These are phyloP conservation scores for Tetramorium bicarinatum DNA, from an alignment of 2,888 invertebrate genomes.

Conservation along the genomic window DNA sequence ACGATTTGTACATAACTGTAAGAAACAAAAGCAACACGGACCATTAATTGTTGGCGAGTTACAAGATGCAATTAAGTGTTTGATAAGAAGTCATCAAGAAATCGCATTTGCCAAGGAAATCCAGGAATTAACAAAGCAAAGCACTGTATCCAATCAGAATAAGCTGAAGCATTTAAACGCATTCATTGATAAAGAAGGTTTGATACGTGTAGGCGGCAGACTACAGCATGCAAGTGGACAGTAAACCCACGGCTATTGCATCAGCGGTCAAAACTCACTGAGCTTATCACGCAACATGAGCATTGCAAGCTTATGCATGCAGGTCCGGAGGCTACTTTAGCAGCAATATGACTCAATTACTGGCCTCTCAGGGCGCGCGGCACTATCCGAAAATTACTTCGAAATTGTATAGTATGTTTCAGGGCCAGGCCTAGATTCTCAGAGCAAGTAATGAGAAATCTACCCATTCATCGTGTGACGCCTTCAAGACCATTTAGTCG, in stretches of 20 bases:
- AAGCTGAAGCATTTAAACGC: background rate
- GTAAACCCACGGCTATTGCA: background rate
- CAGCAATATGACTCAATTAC: background rate
- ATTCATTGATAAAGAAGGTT: background rate
- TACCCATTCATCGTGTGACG: background rate
- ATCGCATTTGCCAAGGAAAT: background rate
- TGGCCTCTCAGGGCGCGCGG: background rate
- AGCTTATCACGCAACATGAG: background rate
- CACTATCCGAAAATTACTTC: background rate
- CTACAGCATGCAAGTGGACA: background rate
- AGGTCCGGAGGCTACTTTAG: background rate
- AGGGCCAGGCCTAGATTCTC: background rate
- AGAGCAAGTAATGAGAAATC: background rate
- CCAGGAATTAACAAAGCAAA: background rate
- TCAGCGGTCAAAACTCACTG: background rate
- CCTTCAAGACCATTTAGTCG: slow-evolving; percentile 29
- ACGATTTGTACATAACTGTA: background rate
- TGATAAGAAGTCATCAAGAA: too few species aligned
- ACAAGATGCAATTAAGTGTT: background rate
- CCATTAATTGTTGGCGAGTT: background rate
- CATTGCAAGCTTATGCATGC: background rate
- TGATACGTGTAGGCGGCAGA: background rate
- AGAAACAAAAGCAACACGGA: background rate
- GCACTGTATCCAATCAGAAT: background rate
- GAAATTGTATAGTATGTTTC: background rate